Evolutionary conservation across 2,113 vertebrate species (phyloP).

Genomic region (Alectura lathami): DNA sequence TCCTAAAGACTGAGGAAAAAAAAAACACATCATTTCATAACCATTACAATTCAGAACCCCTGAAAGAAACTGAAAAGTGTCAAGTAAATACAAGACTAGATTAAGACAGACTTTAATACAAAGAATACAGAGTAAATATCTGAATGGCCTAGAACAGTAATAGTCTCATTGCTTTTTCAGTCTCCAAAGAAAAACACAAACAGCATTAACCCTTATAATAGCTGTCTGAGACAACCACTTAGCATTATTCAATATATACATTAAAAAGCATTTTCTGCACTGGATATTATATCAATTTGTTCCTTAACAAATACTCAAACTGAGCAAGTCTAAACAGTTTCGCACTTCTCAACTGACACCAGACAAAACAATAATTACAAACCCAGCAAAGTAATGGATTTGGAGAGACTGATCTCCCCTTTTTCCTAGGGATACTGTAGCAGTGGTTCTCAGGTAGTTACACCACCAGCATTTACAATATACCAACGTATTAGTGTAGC

Average conservation of each 20-base stretch:
- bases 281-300: neutral
- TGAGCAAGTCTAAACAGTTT: neutral
- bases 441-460: neutral
- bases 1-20: neutral
- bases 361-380: neutral
- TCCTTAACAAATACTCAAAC: neutral
- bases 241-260: neutral
- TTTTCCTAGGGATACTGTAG: neutral
- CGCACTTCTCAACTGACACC: neutral
- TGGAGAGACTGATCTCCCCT: neutral
- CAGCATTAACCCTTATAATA: neutral
- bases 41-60: neutral
- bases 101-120: neutral
- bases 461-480: neutral
- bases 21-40: constrained; percentile 9
- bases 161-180: neutral
- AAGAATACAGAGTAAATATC: neutral
- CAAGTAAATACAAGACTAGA: neutral
- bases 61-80: neutral
- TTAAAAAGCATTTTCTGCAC: neutral
- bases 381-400: neutral
- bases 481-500: neutral
- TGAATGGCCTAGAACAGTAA: neutral
- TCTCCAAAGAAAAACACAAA: neutral
- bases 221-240: neutral